A percentile compares a stretch with the other conserved stretches of the same genome.
Conservation (phyloP, 2,797 vertebrate genomes). For the Rhodeus uyekii region DNA sequence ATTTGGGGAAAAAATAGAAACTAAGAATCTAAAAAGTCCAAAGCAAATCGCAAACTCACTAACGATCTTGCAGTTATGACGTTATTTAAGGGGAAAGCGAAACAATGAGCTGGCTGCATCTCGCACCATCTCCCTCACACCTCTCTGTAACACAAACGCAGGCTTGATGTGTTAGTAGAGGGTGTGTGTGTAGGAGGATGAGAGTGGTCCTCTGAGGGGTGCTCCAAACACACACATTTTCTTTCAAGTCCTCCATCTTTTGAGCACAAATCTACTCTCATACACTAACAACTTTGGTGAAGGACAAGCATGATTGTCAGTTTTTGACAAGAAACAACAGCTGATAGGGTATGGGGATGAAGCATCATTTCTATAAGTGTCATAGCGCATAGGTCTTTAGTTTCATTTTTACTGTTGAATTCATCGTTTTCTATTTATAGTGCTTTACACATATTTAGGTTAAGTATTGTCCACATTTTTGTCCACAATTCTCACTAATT, state of each 20-base stretch:
- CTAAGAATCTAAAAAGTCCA: constrained; percentile 14
- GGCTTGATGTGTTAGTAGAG: constrained; percentile 11
- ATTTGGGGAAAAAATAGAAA: constrained; percentile 27
- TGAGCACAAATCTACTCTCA: constrained; percentile 25
- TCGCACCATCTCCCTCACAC: neutral
- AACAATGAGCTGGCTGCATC: constrained; percentile 21
- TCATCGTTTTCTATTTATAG: neutral
- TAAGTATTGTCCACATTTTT: neutral
- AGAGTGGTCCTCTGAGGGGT: constrained; percentile 36
- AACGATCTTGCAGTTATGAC: constrained; percentile 14
- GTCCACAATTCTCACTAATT: neutral
- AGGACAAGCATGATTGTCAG: constrained; percentile 29
- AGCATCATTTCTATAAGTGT: neutral
- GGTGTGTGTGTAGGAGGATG: constrained; percentile 29
- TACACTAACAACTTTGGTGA: constrained; percentile 17
- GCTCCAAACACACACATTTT: constrained; percentile 29
- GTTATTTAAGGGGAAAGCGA: constrained; percentile 41
- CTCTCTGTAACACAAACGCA: neutral
- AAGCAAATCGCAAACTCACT: constrained; percentile 7
- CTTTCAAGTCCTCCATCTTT: constrained; percentile 26
- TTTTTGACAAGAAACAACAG: constrained; percentile 33
- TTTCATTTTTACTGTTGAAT: neutral
- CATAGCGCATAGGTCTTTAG: neutral
- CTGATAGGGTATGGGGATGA: constrained; percentile 3
- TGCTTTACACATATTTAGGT: neutral